Base-by-base conservation (phyloP, 2,888 invertebrate genomes). In the Scrobipalpa costella region DNA sequence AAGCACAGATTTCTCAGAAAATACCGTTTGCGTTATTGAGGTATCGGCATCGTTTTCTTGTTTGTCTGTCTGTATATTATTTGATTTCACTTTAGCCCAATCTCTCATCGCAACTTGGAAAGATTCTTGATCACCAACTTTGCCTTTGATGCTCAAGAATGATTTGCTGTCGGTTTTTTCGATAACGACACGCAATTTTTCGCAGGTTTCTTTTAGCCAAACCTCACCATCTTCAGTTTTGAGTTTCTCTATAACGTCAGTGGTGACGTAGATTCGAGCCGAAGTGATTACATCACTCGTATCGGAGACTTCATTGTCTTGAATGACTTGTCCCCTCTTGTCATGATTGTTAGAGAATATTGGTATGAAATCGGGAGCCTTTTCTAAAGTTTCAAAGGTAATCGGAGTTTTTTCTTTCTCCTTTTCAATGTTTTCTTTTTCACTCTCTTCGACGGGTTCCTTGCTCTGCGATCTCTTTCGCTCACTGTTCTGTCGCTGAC, bases 221-320 rank as follows among this genome's bases (percentile, higher is more conserved):
- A 76, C 69, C 19, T 81, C 79, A 5, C 93, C 93, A 3, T 89
- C 86, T 0, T 85, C 80, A 9, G 88, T 85, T 36, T 88, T 84
- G 2, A 94, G 75, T 69, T 87, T 88, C 15, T 88, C 86, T 59
- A 83, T 84, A 57, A 93, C 83, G 33, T 92, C 90, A 27, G 83
- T 81, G 0, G 90, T 88, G 71, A 93, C 77, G 67, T 92, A 89
- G 57, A 93, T 91, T 65, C 92, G 88, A 0, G 93, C 91, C 1
- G 86, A 80, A 5, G 86, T 84, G 19, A 88, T 73, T 1, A 78
- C 80, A 58, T 88, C 85, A 62, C 86, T 90, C 0, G 90, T 88
- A 57, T 90, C 89, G 0, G 90, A 90, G 2, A 91, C 89, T 73
- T 90, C 88, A 69, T 85, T 90, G 63, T 90, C 90, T 72, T 91